Base-by-base conservation (phyloP, 2,113 vertebrate species). In the Amblyornis subalaris region DNA sequence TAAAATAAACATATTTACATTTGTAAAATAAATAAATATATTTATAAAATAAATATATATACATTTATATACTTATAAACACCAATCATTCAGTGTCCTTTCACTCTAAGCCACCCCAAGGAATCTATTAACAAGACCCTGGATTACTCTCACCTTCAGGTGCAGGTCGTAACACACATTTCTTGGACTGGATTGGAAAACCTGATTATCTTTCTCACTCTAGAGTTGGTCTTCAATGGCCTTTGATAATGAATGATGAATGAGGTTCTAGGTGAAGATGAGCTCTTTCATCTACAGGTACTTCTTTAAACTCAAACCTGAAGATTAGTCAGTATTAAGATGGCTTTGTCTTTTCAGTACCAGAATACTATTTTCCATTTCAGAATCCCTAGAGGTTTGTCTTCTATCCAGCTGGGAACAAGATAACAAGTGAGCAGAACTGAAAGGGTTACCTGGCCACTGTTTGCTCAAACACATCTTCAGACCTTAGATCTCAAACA, bases 101-200 rank as follows among this genome's bases (percentile, higher is more conserved):
- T 74, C 35, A 50, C 25, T 42, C 24, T n/a, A 31, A 85, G 38
- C 26, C 16, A 58, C 16, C 6, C 16, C 36, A 58, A 85, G 7
- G 21, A 42, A 42, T 42, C 21, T 58, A 25, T 50, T 31, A 50
- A 42, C 9, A 51, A 82, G 24, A 51, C 42, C 45, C 6, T 42
- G 20, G 9, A 25, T 60, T 71, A 14, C 55, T 58, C 35, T 50
- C 35, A 17, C 16, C 21, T 35, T 42, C 61, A 58, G 13, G 4
- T 31, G 21, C 0, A 0, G 25, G 25, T 58, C 0, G 0, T 42
- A 66, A 50, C 71, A 66, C 28, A 47, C 17, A 40, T 26, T 76
- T 80, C 35, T 83, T 62, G 26, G 29, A 33, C n/a, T 45, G 31
- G 29, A 44, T 61, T 76, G 62, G 58, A 73, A 92, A 79, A 21